Base-by-base conservation (phyloP, 2,888 invertebrate species). In the Thecophora atra region DNA sequence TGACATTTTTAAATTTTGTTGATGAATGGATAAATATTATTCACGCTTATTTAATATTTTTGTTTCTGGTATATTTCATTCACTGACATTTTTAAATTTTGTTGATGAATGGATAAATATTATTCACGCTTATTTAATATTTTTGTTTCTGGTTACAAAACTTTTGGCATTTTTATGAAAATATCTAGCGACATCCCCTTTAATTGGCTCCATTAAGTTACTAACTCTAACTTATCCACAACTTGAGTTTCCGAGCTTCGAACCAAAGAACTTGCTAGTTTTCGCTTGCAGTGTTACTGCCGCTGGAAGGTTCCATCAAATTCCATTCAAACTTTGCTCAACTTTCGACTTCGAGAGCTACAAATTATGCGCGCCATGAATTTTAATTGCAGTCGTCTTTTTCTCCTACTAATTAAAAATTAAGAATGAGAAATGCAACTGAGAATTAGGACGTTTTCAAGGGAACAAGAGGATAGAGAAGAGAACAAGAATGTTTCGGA, bases 331-430 rank as follows among this genome's bases (percentile, higher is more conserved):
- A 37, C 7, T 37, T 37, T 37, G 6, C 7, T 17, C 17, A 13
- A 52, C 17, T 52, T 52, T 52, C 19, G 17, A 52, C 52, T 52
- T 52, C 52, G 19, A 19, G 19, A 52, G 19, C 52, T 52, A 52
- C 52, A 52, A 52, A 52, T 52, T 52, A 52, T 52, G n/a, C 52
- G 2, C 19, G 13, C 52, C 19, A 52, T 52, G 52, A 52, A 52
- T 52, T 52, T 52, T 52, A 52, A 19, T 52, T 52, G 52, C 52
- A 52, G 1, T 52, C n/a, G n/a, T n/a, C n/a, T 52, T 52, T 52
- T 52, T 52, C 17, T 17, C 52, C 19, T 17, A 52, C 52, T 52
- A 52, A 52, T 52, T 52, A 19, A 19, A 52, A 52, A 52, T 52
- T 52, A 52, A 52, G 52, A 52, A 52, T 2, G 2, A 17, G 13